Evolutionary conservation across 2,113 vertebrate genomes (phyloP).

Genomic region (Corythaeola cristata): DNA sequence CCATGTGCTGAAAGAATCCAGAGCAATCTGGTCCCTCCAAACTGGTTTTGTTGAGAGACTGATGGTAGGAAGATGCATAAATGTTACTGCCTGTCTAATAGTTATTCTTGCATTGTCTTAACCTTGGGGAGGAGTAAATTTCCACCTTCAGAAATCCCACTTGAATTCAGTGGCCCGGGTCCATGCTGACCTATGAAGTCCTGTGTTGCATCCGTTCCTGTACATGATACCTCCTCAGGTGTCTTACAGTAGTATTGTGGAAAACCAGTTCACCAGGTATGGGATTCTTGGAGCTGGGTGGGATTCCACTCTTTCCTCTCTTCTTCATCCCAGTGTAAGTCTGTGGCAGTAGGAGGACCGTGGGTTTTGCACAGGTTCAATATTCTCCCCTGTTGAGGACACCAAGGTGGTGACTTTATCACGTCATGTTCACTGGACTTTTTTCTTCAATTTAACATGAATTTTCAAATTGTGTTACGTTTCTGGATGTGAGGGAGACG

Average conservation of each 20-base stretch:
- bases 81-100: not conserved
- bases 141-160: not conserved
- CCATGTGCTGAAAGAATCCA: not conserved
- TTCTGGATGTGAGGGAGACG: not conserved
- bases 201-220: not conserved
- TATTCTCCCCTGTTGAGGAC: not conserved
- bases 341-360: not conserved
- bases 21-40: conserved; percentile 22
- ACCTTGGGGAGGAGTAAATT: not conserved
- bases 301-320: not conserved
- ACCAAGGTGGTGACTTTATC: not conserved
- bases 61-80: not conserved
- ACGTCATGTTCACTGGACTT: fast-evolving
- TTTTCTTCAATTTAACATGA: not conserved
- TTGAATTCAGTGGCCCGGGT: not conserved
- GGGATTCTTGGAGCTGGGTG: not conserved
- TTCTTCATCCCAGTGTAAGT: not conserved
- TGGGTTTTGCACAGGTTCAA: fast-evolving
- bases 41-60: not conserved
- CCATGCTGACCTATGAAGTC: not conserved
- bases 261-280: not conserved
- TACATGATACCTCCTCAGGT: not conserved
- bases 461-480: not conserved
- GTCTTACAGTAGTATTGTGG: not conserved
- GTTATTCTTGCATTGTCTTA: not conserved